Base-by-base conservation (phyloP, 2,888 invertebrate genomes). In the Crioceris asparagi region DNA sequence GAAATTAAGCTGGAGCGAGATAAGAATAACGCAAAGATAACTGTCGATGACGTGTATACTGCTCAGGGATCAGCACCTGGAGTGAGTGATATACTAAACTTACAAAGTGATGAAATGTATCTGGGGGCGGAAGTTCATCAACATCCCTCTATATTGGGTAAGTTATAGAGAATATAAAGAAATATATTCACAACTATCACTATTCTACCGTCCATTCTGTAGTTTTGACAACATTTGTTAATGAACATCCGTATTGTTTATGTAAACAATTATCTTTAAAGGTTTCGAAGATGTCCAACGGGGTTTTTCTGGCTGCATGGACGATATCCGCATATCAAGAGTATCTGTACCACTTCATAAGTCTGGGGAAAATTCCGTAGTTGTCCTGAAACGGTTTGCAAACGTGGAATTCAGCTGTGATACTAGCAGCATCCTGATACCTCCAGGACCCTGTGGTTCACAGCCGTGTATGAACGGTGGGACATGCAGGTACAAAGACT, bases 251-350 rank as follows among this genome's bases (percentile, higher is more conserved):
- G n/a, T n/a, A n/a, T n/a, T n/a, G n/a, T n/a, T n/a, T n/a, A n/a
- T n/a, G n/a, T n/a, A n/a, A n/a, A n/a, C n/a, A n/a, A 25, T 25
- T 3, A 14, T 27, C 15, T 27, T 27, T 3, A 27, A 6, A 27
- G 27, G 67, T 4, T 78, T 77, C 42, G 78, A 80, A 53, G 79
- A 86, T 63, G 77, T 91, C 32, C 82, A 81, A 39, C 49, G 48
- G 44, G 93, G 94, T 0, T 92, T 92, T 61, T 72, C 83, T 38
- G 96, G 94, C 2, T 96, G 96, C 60, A 79, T 96, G 73, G 81
- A 90, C 41, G 87, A 90, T 54, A 76, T 93, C 18, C 71, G 77
- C 40, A 74, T 94, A 39, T 45, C 45, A 6, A 74, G 79, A 39
- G 75, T 77, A 5, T 67, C 75, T 1, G 73, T 93, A 35, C 90